phyloP scores from a whole-genome alignment of 2,113 vertebrate genomes.

The Gallinago undulata region DNA sequence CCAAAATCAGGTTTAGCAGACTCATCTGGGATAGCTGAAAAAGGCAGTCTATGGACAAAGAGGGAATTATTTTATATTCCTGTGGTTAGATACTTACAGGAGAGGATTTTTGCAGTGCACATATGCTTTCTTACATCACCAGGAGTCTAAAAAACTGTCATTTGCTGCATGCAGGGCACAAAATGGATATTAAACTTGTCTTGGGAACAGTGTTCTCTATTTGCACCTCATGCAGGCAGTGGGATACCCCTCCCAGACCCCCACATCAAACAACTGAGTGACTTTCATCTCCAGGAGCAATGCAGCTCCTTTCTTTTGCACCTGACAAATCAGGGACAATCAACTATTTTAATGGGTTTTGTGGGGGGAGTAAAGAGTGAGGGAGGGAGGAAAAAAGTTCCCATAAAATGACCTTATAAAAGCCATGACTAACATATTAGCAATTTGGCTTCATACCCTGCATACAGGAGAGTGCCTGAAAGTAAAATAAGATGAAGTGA shows the following conservation, averaged over 20 bases:
- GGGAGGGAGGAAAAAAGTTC: not conserved
- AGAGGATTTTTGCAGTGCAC: conserved; percentile 51
- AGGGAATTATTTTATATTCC: conserved; percentile 73
- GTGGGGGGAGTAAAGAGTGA: not conserved
- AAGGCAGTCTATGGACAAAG: conserved; percentile 72
- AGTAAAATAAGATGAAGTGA: conserved; percentile 35
- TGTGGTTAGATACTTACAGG: conserved; percentile 28
- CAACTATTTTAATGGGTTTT: conserved; percentile 33
- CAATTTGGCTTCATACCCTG: conserved; percentile 3
- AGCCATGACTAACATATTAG: conserved; percentile 40
- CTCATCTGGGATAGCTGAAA: conserved; percentile 68
- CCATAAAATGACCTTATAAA: conserved; percentile 10
- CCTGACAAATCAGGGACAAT: conserved; percentile 41
- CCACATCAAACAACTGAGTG: not conserved
- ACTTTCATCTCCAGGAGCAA: conserved; percentile 54
- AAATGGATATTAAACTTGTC: not conserved
- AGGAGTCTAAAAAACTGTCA: not conserved
- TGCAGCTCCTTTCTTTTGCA: conserved; percentile 33
- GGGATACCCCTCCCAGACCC: not conserved
- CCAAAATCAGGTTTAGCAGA: conserved; percentile 72
- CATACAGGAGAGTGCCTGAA: not conserved
- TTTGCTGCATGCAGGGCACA: not conserved
- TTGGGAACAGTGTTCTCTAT: not conserved
- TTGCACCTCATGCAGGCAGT: conserved; percentile 17
- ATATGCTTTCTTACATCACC: conserved; percentile 19